Percentiles rank a stretch among this genome's conserved stretches.
phyloP scores from a whole-genome alignment of 2,888 invertebrate species.

The Agrotis ipsilon region DNA sequence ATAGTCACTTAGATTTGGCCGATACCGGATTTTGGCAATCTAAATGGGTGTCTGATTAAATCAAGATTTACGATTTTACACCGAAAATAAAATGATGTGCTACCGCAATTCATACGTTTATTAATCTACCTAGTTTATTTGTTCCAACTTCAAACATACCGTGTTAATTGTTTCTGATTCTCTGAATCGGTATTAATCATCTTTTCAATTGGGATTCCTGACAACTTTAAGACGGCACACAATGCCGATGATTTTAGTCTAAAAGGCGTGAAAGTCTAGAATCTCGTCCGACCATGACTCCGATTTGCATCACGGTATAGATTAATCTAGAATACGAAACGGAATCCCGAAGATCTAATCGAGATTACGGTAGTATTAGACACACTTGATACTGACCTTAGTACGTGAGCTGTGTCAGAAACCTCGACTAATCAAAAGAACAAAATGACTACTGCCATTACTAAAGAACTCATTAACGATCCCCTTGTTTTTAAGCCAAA shows the following conservation, averaged over 20 bases:
- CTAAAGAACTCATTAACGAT: conserved; percentile 53
- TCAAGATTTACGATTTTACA: not conserved
- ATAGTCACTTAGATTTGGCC: not conserved
- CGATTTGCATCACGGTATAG: conserved; percentile 38
- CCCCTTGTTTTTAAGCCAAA: conserved; percentile 48
- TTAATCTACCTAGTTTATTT: conserved; percentile 6
- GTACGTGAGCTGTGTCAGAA: conserved; percentile 31
- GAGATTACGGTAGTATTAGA: conserved; percentile 13
- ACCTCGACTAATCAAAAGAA: conserved; percentile 33
- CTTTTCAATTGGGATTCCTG: conserved; percentile 50
- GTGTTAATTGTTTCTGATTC: conserved; percentile 47
- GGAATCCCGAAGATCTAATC: conserved; percentile 17
- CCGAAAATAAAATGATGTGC: not conserved
- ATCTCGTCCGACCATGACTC: conserved; percentile 19
- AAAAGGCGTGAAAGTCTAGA: conserved; percentile 34
- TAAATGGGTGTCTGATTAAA: conserved; percentile 10
- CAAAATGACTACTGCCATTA: conserved; percentile 56
- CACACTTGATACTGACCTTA: conserved; percentile 2
- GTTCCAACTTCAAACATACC: conserved; percentile 20
- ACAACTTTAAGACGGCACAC: conserved; percentile 25
- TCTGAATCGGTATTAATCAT: conserved; percentile 35
- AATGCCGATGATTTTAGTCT: conserved; percentile 10
- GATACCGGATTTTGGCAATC: conserved; percentile 1
- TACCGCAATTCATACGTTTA: not conserved
- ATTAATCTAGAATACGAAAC: conserved; percentile 25